Evolutionary conservation across 2,888 invertebrate genomes (phyloP).

Genomic region (Chymomyza fuscimana): DNA sequence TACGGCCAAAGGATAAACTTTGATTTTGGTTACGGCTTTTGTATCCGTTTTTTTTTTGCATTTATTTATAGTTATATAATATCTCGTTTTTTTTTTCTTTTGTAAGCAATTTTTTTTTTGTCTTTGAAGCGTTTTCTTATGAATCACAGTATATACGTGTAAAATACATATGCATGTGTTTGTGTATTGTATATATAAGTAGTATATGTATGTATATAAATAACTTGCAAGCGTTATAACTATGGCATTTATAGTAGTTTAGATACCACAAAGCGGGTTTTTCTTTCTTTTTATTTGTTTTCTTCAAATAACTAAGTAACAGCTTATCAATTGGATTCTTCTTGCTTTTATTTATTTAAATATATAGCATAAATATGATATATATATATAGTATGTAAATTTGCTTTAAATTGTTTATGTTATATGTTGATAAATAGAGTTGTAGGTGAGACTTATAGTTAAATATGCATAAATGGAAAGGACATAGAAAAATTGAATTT

Average conservation of each 20-base stretch:
- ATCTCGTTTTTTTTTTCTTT: slow-evolving; percentile 54
- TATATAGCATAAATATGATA: slow-evolving; percentile 34
- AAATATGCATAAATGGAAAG: slow-evolving; percentile 57
- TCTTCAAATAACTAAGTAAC: slow-evolving; percentile 71
- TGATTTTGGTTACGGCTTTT: slow-evolving; percentile 55
- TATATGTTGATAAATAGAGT: background rate
- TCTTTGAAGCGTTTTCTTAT: slow-evolving; percentile 68
- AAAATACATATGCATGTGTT: slow-evolving; percentile 60
- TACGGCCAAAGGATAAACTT: slow-evolving; percentile 57
- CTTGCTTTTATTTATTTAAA: slow-evolving; percentile 10
- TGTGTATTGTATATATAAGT: slow-evolving; percentile 16
- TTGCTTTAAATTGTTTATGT: slow-evolving; percentile 19
- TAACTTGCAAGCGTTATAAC: slow-evolving; percentile 62
- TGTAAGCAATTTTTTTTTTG: slow-evolving; percentile 55
- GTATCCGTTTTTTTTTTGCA: slow-evolving; percentile 62
- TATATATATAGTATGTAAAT: slow-evolving; percentile 23
- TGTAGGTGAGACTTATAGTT: slow-evolving; percentile 42
- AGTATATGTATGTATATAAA: slow-evolving; percentile 41
- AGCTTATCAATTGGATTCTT: slow-evolving; percentile 42
- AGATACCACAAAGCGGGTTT: slow-evolving; percentile 48
- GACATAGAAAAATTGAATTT: slow-evolving; percentile 69
- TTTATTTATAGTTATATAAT: slow-evolving; percentile 62
- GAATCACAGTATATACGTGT: slow-evolving; percentile 75
- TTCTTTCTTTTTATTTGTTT: slow-evolving; percentile 29
- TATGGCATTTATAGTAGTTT: slow-evolving; percentile 47